Evolutionary conservation across 2,113 vertebrate species (phyloP), one percentile per base, ranked within the genome.

Genomic region (Dipodomys spectabilis): DNA sequence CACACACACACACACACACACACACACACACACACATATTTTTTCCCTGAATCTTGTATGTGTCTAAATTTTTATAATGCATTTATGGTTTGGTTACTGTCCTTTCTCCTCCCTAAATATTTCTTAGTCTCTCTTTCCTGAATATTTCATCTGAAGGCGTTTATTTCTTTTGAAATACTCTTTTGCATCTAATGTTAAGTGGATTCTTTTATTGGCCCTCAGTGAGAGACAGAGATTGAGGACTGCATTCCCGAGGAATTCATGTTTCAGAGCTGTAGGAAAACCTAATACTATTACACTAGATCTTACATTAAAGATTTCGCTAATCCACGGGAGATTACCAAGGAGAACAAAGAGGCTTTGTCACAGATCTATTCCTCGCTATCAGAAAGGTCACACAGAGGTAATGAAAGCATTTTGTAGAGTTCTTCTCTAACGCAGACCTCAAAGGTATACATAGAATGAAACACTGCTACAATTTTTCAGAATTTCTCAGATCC

Each of bases 231-330:
- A 35, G 92, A 79, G 69, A 18, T 30, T 79, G 19, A 72, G 16
- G n/a, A 5, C 77, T 86, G 23, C 62, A 90, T 88, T 87, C 19
- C 57, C 73, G 77, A 69, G 64, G 73, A 93, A 90, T 81, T 91
- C n/a, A 62, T 75, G 25, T 84, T 86, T 90, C 82, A 82, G 69
- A 87, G 32, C 74, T 78, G 89, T 86, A 87, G 73, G 78, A 89
- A 94, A 91, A 83, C 69, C 35, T 86, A 81, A 93, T 94, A 64
- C 62, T 72, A 44, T 73, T 85, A 35, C 39, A 32, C 67, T 80
- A 92, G 81, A 90, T 89, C 77, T 87, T 92, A 90, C 75, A 93
- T 73, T 87, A 73, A 89, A 95, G 93, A 90, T 90, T 95, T 92
- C 87, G 82, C 82, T 94, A 82, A 85, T 92, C 85, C 87, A 1